Conservation (phyloP, 2,888 invertebrate genomes). For the Leptothorax acervorum region DNA sequence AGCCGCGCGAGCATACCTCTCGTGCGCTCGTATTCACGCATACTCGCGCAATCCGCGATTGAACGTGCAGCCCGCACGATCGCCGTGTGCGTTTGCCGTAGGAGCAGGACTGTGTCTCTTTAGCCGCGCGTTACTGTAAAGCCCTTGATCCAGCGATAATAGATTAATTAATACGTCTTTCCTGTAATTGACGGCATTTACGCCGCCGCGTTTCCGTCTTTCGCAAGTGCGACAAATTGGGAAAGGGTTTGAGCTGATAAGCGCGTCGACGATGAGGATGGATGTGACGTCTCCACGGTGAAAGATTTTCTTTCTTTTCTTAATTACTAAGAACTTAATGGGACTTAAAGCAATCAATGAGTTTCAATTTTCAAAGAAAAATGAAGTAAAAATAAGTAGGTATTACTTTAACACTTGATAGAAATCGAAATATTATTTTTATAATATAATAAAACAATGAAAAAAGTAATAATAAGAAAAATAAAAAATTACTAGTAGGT, state of each 20-base stretch:
- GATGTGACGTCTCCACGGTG: neutral
- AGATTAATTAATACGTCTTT: conserved; percentile 76
- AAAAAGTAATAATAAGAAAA: neutral
- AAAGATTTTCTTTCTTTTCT: neutral
- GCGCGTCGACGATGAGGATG: neutral
- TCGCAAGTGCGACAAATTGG: conserved; percentile 29
- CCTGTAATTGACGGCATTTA: conserved; percentile 71
- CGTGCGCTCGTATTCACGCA: conserved; percentile 64
- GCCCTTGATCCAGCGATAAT: conserved; percentile 72
- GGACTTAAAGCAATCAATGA: neutral
- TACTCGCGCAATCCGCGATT: conserved; percentile 24
- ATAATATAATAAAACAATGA: neutral
- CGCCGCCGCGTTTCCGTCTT: conserved; percentile 42
- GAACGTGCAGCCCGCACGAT: neutral
- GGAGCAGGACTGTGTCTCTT: conserved; percentile 60
- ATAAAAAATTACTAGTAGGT: neutral
- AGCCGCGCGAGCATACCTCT: conserved; percentile 76
- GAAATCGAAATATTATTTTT: neutral
- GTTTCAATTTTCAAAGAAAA: neutral
- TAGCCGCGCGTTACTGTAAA: conserved; percentile 69
- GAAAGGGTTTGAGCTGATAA: conserved; percentile 8
- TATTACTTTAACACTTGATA: neutral
- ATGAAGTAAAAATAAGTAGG: neutral
- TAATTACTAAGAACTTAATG: neutral
- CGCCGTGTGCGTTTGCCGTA: conserved; percentile 20